Evolutionary conservation across 2,113 vertebrate species (phyloP).

Genomic region (Gavia stellata): DNA sequence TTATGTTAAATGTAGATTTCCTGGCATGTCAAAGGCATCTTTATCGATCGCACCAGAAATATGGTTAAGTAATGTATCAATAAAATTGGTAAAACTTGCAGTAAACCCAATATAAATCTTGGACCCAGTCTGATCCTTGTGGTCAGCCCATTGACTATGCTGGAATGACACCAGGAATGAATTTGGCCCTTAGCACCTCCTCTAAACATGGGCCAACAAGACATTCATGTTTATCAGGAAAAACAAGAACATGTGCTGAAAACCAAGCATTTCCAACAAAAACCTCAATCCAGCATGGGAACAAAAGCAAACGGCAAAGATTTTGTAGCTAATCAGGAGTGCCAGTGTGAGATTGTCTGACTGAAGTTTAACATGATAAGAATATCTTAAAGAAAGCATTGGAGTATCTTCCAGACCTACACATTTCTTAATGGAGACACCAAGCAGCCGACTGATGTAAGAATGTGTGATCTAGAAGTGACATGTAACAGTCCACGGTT

Average conservation of each 20-base stretch:
- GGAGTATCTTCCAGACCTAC: not conserved
- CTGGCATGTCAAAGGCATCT: not conserved
- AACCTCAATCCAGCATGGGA: constrained; percentile 36
- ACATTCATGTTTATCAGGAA: constrained; percentile 55
- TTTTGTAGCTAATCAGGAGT: not conserved
- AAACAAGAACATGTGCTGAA: constrained; percentile 73
- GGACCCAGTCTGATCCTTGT: not conserved
- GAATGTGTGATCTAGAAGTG: not conserved
- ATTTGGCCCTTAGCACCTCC: constrained; percentile 3
- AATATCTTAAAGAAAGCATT: not conserved
- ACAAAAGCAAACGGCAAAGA: constrained; percentile 23
- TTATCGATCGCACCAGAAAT: not conserved
- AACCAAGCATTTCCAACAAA: constrained; percentile 60
- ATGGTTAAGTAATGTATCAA: not conserved
- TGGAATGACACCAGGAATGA: constrained; percentile 37
- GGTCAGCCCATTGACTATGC: not conserved
- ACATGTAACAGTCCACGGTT: not conserved
- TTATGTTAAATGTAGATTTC: not conserved
- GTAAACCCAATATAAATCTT: not conserved
- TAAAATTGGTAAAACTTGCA: not conserved
- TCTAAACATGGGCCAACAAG: constrained; percentile 47
- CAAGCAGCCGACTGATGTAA: not conserved
- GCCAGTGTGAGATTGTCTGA: not conserved
- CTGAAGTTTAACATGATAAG: not conserved
- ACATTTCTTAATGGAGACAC: not conserved